These are phyloP conservation scores for Octodon degus DNA, from an alignment of 2,113 vertebrate species.

Conservation along the genomic window DNA sequence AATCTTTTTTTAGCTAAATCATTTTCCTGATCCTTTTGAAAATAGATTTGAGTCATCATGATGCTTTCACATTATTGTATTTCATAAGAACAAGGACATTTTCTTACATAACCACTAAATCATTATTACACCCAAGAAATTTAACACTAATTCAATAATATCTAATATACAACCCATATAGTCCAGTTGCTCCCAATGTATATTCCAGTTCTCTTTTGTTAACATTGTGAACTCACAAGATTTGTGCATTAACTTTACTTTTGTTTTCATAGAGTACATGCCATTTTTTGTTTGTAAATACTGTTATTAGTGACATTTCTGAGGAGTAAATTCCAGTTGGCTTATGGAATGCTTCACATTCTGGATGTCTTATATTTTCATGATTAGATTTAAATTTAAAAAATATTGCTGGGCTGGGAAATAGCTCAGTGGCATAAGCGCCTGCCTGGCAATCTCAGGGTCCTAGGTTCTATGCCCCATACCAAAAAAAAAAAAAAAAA, in stretches of 20 bases:
- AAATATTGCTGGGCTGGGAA: not conserved
- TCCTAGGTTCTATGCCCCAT: too few relatives aligned
- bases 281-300: not conserved
- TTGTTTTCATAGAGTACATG: not conserved
- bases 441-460: too few relatives aligned
- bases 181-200: not conserved
- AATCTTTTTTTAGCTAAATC: not conserved
- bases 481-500: not conserved
- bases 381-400: slow-evolving; percentile 39
- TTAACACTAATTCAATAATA: slow-evolving; percentile 19
- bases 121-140: not conserved
- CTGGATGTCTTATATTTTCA: slow-evolving; percentile 19
- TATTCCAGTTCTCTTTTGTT: not conserved
- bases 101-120: not conserved
- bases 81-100: not conserved
- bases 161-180: not conserved
- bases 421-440: too few relatives aligned
- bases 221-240: not conserved
- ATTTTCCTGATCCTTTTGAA: slow-evolving; percentile 19
- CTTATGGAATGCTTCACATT: slow-evolving; percentile 19
- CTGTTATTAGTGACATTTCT: slow-evolving; percentile 6
- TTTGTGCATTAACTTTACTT: not conserved
- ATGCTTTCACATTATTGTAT: not conserved
- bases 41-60: slow-evolving; percentile 52
- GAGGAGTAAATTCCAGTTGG: not conserved